Conservation (phyloP, 2,888 invertebrate genomes). For the Epinotia bilunana region DNA sequence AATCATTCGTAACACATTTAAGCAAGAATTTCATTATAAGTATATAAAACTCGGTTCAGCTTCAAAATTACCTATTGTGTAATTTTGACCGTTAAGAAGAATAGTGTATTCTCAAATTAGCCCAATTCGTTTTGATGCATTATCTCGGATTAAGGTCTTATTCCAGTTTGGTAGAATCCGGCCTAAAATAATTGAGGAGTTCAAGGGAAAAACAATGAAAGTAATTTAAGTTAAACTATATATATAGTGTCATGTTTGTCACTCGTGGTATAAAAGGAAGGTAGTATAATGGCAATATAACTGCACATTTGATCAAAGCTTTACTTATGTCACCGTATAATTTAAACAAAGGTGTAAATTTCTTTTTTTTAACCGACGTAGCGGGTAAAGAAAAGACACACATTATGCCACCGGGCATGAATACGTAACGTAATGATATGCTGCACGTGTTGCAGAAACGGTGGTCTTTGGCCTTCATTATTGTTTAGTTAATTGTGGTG, state of each 20-base stretch:
- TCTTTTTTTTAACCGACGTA: constrained; percentile 24
- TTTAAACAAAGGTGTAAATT: constrained; percentile 29
- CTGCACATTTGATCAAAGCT: not conserved
- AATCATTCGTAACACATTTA: constrained; percentile 65
- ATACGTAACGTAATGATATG: constrained; percentile 20
- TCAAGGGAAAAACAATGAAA: too few relatives aligned
- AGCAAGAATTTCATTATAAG: constrained; percentile 76
- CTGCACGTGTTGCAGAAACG: not conserved
- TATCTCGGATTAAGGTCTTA: too few relatives aligned
- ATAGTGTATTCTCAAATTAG: too few relatives aligned
- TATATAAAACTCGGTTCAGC: constrained; percentile 44
- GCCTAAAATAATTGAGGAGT: too few relatives aligned
- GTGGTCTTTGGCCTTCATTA: not conserved
- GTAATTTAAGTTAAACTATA: too few relatives aligned
- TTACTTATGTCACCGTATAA: constrained; percentile 1
- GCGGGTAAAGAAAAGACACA: constrained; percentile 27
- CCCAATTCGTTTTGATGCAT: too few relatives aligned
- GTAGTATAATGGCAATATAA: too few relatives aligned
- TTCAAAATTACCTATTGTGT: too few relatives aligned
- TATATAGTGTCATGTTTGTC: too few relatives aligned
- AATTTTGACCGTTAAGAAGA: too few relatives aligned
- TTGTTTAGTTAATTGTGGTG: not conserved
- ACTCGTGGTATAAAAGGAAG: too few relatives aligned
- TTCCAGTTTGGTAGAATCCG: too few relatives aligned
- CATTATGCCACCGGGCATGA: constrained; percentile 17